These are phyloP conservation scores for Trichonephila clavata DNA, from an alignment of 1,140 invertebrate genomes.

Conservation along the genomic window DNA sequence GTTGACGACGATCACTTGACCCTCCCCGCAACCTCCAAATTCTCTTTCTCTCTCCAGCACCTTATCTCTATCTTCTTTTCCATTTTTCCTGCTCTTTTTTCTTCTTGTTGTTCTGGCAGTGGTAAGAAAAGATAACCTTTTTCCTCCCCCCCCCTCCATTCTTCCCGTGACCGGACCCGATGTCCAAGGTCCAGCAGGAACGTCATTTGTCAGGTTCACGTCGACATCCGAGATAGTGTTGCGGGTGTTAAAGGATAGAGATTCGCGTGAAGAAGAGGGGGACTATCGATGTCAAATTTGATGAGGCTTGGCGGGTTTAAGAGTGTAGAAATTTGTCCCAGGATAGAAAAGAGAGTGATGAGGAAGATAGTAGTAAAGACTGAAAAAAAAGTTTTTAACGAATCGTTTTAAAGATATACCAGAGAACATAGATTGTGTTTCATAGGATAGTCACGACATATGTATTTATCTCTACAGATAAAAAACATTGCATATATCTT, in stretches of 20 bases:
- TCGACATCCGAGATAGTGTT: constrained; percentile 35
- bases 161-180: constrained; percentile 16
- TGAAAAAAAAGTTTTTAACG: neutral
- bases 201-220: constrained; percentile 36
- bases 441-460: no score
- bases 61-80: constrained; percentile 45
- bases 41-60: neutral
- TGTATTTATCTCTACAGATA: no score
- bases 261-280: neutral
- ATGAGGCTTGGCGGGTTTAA: constrained; percentile 8
- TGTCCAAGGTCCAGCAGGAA: constrained; percentile 36
- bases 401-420: neutral
- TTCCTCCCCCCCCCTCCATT: neutral
- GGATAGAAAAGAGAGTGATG: neutral
- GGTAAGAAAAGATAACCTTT: constrained; percentile 38
- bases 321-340: constrained; percentile 8
- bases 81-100: constrained; percentile 1
- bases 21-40: neutral
- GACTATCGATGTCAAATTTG: constrained; percentile 24
- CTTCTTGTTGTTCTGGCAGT: neutral
- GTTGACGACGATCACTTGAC: constrained; percentile 49
- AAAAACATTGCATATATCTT: no score
- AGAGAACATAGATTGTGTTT: no score
- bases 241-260: constrained; percentile 4
- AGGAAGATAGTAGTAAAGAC: neutral